Evolutionary conservation across 1,140 invertebrate genomes (phyloP), one percentile per base, ranked within the genome.

Genomic region (Heliconius hewitsoni): DNA sequence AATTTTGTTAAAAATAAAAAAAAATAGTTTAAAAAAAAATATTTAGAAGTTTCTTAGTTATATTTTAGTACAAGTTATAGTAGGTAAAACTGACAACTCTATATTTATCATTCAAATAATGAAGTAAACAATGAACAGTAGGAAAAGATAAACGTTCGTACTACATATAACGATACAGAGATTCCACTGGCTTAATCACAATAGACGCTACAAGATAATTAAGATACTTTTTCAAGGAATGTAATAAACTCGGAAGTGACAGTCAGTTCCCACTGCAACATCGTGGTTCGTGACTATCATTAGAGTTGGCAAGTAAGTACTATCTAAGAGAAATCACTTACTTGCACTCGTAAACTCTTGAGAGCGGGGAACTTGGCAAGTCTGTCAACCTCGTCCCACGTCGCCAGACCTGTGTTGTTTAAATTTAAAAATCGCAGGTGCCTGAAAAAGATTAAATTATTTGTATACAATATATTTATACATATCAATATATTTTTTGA

Each of bases 301-400:
- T 66, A 30, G 8, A 27, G 13, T 13, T 23, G 55, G n/a, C 19
- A 23, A 3, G 55, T 23, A 23, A 57, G 55, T 66, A 66, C 60
- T 66, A 66, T 66, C 27, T 30, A 66, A 66, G 60, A 75, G 66
- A 70, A 76, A 76, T 72, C 42, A 88, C 92, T 94, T 90, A 97
- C 97, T 95, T 97, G 97, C 79, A 98, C 96, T 83, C 98, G 95
- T 46, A 99, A 95, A 94, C 98, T 98, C 82, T 96, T 96, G n/a
- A 99, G 93, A 19, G 96, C 95, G 0, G 97, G 97, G 94, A 98
- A 98, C 80, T 96, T 96, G 27, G 97, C 96, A 55, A 99, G 95
- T 83, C 96, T 95, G 85, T 98, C 98, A 73, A 99, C 96, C 86
- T 98, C 98, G 85, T 97, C 96, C 98, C 98, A 99, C 16, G 97